Conservation (phyloP, 2,797 vertebrate species). For the Notolabrus celidotus region DNA sequence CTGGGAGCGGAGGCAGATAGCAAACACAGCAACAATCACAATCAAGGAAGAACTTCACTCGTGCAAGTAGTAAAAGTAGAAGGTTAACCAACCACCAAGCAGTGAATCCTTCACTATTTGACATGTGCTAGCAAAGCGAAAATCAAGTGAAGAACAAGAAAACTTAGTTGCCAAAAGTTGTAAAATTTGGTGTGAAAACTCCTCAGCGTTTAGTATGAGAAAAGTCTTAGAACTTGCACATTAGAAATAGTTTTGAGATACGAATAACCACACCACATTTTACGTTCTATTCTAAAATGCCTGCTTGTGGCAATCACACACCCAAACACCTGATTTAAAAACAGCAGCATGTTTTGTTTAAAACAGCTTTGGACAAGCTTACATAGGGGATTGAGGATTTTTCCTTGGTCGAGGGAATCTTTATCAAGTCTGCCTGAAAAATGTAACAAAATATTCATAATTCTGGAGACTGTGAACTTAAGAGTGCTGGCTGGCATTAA, state of each 20-base stretch:
- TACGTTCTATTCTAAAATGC: constrained; percentile 37
- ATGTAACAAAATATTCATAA: constrained; percentile 77
- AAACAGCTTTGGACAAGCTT: constrained; percentile 72
- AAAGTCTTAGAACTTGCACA: neutral
- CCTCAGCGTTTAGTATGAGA: neutral
- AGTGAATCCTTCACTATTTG: constrained; percentile 22
- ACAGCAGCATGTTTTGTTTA: constrained; percentile 42
- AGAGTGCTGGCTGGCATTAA: constrained; percentile 1
- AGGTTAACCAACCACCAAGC: constrained; percentile 61
- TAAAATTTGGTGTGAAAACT: constrained; percentile 67
- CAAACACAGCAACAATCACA: constrained; percentile 4
- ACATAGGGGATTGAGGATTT: constrained; percentile 78
- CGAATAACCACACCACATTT: constrained; percentile 74
- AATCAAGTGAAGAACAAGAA: constrained; percentile 31
- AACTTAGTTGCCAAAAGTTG: constrained; percentile 19
- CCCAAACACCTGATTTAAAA: constrained; percentile 67
- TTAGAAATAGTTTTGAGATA: neutral
- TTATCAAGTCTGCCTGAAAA: constrained; percentile 87
- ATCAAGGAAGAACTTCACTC: neutral
- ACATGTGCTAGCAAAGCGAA: constrained; percentile 46
- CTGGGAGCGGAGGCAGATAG: constrained; percentile 68
- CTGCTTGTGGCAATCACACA: constrained; percentile 57
- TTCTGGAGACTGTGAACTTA: constrained; percentile 17
- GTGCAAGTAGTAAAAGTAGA: constrained; percentile 3
- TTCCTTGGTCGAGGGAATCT: constrained; percentile 73